Base-by-base conservation (phyloP, 2,113 vertebrate species). In the Leptocoma aspasia region DNA sequence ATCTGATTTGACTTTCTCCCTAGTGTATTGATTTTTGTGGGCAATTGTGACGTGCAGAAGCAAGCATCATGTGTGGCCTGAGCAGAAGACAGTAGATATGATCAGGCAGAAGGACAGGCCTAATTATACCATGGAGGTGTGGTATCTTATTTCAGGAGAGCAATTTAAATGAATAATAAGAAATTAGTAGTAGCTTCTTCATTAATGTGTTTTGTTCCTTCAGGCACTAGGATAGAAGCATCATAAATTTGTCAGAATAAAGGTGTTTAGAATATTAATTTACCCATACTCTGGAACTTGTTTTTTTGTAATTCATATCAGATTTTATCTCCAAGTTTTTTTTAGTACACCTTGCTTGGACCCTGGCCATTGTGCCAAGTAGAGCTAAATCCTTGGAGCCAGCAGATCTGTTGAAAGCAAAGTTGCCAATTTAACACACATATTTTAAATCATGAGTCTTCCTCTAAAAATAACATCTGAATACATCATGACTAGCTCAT, bases 301-400 rank as follows among this genome's bases (percentile, higher is more conserved):
- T 27, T 35, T 44, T 44, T 57, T 59, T 50, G 3, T 64, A 27
- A 39, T 23, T 63, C 19, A 0, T 35, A 11, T 33, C 12, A 53
- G 26, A 24, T 49, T 91, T 75, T 79, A 21, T 86, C 13, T 70
- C 15, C 31, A 39, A 39, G 23, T 10, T 63, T 11, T 66, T 70
- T 82, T 92, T 65, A 42, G 30, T 47, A 44, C 10, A 24, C 27
- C 20, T 85, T 86, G 13, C 31, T 89, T 76, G 15, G 24, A 56
- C 47, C 7, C 15, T 57, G 59, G 30, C 24, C 3, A 0, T 35
- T 3, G 1, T 59, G 10, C 16, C 18, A 33, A 37, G 28, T 24
- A 72, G 12, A 77, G 22, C 12, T 76, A 35, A 39, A 16, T 84
- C 39, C 35, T 60, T 33, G 6, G 21, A 69, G 18, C 37, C 15